A percentile compares a stretch with the other conserved stretches of the same genome.
These are phyloP conservation scores for Drosophila pallidifrons DNA, from an alignment of 1,140 invertebrate genomes.

Conservation along the genomic window DNA sequence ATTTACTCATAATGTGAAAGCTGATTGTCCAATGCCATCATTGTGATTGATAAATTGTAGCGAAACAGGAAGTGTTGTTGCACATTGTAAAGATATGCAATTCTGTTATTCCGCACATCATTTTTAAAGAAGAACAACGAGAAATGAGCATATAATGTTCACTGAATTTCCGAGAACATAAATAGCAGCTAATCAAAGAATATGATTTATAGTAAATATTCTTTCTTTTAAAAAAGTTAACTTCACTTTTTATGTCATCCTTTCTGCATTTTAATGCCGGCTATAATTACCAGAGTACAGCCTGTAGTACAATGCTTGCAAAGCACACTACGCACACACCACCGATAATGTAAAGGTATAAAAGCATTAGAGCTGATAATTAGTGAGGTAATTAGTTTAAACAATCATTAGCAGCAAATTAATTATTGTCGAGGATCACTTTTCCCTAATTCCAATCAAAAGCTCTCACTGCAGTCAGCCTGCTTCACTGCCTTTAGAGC, in stretches of 20 bases:
- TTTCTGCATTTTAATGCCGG: too few species aligned
- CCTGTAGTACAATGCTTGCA: slow-evolving; percentile 41
- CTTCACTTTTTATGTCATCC: too few species aligned
- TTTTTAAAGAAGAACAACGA: not conserved
- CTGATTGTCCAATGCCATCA: slow-evolving; percentile 39
- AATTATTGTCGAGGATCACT: not conserved
- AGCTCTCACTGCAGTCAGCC: slow-evolving; percentile 11
- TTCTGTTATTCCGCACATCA: not conserved
- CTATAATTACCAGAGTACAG: slow-evolving; percentile 60
- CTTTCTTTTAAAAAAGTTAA: too few species aligned
- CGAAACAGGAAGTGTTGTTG: slow-evolving; percentile 61
- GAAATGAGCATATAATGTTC: not conserved
- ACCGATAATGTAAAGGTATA: slow-evolving; percentile 36
- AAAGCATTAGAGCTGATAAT: slow-evolving; percentile 29
- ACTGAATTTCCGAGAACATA: too few species aligned
- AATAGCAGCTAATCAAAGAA: too few species aligned
- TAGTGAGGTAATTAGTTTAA: not conserved
- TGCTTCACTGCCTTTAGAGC: slow-evolving; percentile 4
- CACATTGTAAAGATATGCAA: slow-evolving; percentile 1
- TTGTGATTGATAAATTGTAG: slow-evolving; percentile 54
- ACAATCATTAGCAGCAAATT: slow-evolving; percentile 8
- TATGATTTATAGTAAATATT: too few species aligned
- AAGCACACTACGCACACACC: slow-evolving; percentile 54
- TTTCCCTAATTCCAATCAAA: not conserved
- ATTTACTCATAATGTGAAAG: not conserved